Conservation (phyloP, 2,113 vertebrate genomes). For the Pygoscelis adeliae region DNA sequence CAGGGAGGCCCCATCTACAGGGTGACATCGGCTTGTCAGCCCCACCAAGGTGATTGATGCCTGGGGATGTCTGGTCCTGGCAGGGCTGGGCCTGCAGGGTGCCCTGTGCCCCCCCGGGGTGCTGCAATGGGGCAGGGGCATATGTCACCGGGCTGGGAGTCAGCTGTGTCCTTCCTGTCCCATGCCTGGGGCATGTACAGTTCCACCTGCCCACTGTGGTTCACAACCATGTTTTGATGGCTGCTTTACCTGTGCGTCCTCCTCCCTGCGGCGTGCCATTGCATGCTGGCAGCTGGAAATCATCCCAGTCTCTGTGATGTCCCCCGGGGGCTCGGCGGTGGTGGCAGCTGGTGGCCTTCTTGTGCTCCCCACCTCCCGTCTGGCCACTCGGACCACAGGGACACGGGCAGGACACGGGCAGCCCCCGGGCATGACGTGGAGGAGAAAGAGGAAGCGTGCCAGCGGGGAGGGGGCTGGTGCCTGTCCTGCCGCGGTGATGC, state of each 20-base stretch:
- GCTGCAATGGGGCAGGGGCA: neutral
- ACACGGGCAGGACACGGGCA: fast-evolving
- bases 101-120: too few species aligned
- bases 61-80: neutral
- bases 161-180: neutral
- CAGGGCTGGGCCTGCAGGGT: neutral
- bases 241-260: fast-evolving
- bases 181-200: fast-evolving
- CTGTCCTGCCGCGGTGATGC: fast-evolving
- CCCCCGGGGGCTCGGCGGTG: fast-evolving
- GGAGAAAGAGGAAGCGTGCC: neutral
- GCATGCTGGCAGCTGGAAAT: fast-evolving
- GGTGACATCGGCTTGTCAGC: neutral
- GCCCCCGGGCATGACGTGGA: fast-evolving
- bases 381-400: fast-evolving
- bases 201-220: fast-evolving
- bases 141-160: fast-evolving
- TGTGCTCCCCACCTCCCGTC: fast-evolving
- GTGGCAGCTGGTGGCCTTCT: fast-evolving
- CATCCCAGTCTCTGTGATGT: fast-evolving
- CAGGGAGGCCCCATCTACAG: too few species aligned
- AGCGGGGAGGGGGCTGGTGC: fast-evolving
- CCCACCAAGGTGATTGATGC: fast-evolving
- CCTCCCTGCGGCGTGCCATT: fast-evolving
- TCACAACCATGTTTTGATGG: fast-evolving